Percentiles rank a stretch among this genome's conserved stretches.
Evolutionary conservation across 1,140 invertebrate species (phyloP).

Genomic region (Diuraphis noxia): DNA sequence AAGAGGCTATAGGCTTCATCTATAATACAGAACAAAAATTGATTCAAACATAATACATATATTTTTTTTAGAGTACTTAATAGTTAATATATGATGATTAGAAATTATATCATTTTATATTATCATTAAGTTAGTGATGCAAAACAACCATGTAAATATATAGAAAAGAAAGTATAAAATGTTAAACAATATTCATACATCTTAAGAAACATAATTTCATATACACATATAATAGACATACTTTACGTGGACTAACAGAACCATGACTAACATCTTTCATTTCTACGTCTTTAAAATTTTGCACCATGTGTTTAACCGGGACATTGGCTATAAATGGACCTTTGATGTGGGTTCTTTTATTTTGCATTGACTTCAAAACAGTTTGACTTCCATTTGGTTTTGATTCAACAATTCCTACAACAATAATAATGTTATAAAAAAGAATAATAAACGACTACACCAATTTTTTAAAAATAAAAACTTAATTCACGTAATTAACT

Average conservation of each 20-base stretch:
- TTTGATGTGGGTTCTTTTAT: not conserved
- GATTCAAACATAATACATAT: too few species aligned
- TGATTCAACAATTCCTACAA: not conserved
- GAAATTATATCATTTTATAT: not conserved
- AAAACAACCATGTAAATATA: not conserved
- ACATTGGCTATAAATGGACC: slow-evolving; percentile 13
- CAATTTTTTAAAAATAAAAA: not conserved
- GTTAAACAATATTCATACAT: not conserved
- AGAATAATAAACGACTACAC: not conserved
- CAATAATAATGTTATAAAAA: not conserved
- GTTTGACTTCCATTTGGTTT: not conserved
- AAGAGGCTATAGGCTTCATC: not conserved
- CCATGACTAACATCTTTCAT: not conserved
- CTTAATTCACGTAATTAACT: not conserved
- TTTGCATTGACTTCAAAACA: not conserved
- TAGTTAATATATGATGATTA: not conserved
- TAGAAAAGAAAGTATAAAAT: not conserved
- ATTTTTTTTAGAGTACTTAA: not conserved
- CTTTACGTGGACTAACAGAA: not conserved
- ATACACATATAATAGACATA: not conserved
- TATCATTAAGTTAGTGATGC: not conserved
- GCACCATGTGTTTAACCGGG: slow-evolving; percentile 7
- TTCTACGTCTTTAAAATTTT: not conserved
- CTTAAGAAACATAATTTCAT: not conserved
- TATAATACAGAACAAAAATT: not conserved